A percentile compares a stretch with the other conserved stretches of the same genome.
Conservation (phyloP, 2,888 invertebrate species). For the Acronicta alni region DNA sequence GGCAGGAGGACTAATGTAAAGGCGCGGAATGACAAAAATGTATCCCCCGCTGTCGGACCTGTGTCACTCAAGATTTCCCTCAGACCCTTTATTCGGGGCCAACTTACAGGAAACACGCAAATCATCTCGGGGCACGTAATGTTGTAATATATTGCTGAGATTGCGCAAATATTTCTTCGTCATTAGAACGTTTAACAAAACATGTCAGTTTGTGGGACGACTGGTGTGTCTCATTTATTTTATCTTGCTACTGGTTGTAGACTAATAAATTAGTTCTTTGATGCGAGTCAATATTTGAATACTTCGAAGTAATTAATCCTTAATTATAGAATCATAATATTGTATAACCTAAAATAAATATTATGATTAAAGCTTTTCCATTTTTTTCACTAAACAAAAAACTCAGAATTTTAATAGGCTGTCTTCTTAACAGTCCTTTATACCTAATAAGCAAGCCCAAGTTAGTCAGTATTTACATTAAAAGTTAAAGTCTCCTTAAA, state of each 20-base stretch:
- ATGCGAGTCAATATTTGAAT: too few relatives aligned
- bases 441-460: too few relatives aligned
- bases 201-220: conserved; percentile 23
- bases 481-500: too few relatives aligned
- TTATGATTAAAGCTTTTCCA: too few relatives aligned
- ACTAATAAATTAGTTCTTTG: conserved; percentile 11
- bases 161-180: conserved; percentile 53
- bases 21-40: conserved; percentile 75
- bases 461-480: too few relatives aligned
- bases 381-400: too few relatives aligned
- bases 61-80: conserved; percentile 74
- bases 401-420: too few relatives aligned
- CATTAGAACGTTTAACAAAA: conserved; percentile 48
- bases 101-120: conserved; percentile 72
- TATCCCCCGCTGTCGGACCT: conserved; percentile 76
- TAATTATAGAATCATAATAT: too few relatives aligned
- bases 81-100: conserved; percentile 66
- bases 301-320: too few relatives aligned
- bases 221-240: conserved; percentile 23
- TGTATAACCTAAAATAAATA: too few relatives aligned
- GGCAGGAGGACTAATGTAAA: conserved; percentile 66
- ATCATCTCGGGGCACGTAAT: conserved; percentile 61
- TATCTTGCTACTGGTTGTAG: conserved; percentile 7
- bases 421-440: too few relatives aligned
- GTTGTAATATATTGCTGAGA: conserved; percentile 57